These are phyloP conservation scores for Sebastes kiyomatsui DNA, from an alignment of 2,797 vertebrate genomes.

Conservation along the genomic window DNA sequence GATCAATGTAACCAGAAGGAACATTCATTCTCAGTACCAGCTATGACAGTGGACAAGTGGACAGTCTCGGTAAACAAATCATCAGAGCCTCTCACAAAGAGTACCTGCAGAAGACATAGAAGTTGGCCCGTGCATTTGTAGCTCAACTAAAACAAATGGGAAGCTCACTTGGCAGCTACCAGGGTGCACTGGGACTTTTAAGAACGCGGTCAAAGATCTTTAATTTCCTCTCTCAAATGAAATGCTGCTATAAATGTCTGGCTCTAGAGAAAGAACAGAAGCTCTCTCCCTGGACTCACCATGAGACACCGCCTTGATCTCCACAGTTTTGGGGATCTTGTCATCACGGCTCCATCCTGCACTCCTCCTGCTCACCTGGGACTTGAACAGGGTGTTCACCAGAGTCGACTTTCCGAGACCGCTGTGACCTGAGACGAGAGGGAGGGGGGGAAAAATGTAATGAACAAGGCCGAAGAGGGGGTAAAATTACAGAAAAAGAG, in stretches of 20 bases:
- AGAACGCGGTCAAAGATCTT: constrained; percentile 10
- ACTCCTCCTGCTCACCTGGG: constrained; percentile 95
- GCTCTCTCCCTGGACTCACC: constrained; percentile 83
- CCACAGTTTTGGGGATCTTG: constrained; percentile 97
- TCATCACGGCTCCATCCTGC: constrained; percentile 93
- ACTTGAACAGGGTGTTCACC: constrained; percentile 97
- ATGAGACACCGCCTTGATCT: constrained; percentile 95
- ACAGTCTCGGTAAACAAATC: neutral
- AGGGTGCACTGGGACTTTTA: constrained; percentile 3
- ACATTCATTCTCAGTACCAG: neutral
- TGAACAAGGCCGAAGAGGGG: constrained; percentile 5
- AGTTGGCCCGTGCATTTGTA: neutral
- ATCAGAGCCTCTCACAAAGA: constrained; percentile 1
- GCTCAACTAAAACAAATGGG: neutral
- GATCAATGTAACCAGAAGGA: neutral
- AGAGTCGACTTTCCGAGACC: constrained; percentile 96
- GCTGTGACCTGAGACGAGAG: constrained; percentile 86
- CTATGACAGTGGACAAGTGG: neutral
- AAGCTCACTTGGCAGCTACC: constrained; percentile 15
- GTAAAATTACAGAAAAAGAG: neutral
- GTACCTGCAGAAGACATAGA: neutral
- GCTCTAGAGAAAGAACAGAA: neutral
- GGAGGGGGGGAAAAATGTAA: neutral
- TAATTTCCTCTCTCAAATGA: constrained; percentile 22
- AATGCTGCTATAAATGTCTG: constrained; percentile 19